These are phyloP conservation scores for Trichechus manatus DNA, from an alignment of 2,113 vertebrate species.

Conservation along the genomic window DNA sequence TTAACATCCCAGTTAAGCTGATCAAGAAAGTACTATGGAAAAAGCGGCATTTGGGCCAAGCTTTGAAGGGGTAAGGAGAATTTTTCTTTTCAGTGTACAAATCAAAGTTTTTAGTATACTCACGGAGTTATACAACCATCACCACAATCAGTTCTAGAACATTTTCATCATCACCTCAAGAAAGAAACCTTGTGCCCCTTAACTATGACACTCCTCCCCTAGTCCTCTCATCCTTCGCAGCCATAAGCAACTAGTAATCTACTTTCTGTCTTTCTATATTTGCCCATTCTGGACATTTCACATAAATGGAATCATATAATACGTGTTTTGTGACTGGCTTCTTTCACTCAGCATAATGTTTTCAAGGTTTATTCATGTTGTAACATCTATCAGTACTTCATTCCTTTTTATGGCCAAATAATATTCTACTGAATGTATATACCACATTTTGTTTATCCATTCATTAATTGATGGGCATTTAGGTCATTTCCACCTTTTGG, in stretches of 20 bases:
- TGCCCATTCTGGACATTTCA: background rate
- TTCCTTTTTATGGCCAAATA: background rate
- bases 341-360: background rate
- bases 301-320: background rate
- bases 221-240: background rate
- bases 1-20: background rate
- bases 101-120: background rate
- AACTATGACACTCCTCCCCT: background rate
- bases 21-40: background rate
- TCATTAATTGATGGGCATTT: background rate
- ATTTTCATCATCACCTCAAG: too few species aligned
- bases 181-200: background rate
- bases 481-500: background rate
- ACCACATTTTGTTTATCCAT: background rate
- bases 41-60: background rate
- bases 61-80: background rate
- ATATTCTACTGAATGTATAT: background rate
- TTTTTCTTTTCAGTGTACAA: background rate
- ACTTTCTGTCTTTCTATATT: background rate
- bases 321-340: background rate
- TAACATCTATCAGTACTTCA: background rate
- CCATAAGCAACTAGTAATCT: background rate
- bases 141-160: too few species aligned
- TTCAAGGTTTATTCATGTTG: background rate
- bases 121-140: too few species aligned